Conservation (phyloP, 2,888 invertebrate species). For the Drosophila barbarae region DNA sequence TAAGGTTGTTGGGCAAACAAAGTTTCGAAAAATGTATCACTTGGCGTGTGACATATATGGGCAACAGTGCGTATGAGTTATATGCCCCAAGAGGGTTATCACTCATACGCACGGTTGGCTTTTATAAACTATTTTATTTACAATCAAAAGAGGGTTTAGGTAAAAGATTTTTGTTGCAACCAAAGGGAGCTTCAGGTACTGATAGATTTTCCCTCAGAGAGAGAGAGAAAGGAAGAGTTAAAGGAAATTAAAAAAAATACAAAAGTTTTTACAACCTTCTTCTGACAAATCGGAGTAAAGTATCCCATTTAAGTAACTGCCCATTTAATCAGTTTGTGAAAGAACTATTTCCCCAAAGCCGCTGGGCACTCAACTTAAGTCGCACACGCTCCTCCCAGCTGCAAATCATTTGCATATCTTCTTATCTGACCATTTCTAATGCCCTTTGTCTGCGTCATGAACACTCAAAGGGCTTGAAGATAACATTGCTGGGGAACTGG, state of each 20-base stretch:
- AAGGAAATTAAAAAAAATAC: not conserved
- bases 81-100: slow-evolving; percentile 1
- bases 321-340: slow-evolving; percentile 20
- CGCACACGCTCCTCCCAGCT: slow-evolving; percentile 34
- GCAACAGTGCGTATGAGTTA: slow-evolving; percentile 16
- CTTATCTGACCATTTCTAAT: slow-evolving; percentile 47
- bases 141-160: not conserved
- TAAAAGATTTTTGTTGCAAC: too few relatives aligned
- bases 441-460: slow-evolving; percentile 37
- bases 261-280: not conserved
- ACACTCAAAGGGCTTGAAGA: slow-evolving; percentile 16
- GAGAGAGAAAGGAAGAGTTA: not conserved
- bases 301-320: slow-evolving; percentile 3
- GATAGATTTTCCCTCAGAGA: not conserved
- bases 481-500: not conserved
- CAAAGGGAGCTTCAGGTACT: not conserved
- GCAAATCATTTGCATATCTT: slow-evolving; percentile 40
- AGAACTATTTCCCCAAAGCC: slow-evolving; percentile 7
- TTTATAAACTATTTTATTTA: not conserved
- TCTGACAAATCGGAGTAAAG: not conserved
- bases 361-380: slow-evolving; percentile 23
- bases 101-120: not conserved
- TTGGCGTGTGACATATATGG: not conserved
- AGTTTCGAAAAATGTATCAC: slow-evolving; percentile 3
- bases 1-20: slow-evolving; percentile 4